Base-by-base conservation (phyloP, 2,113 vertebrate genomes). In the Malurus elegans region DNA sequence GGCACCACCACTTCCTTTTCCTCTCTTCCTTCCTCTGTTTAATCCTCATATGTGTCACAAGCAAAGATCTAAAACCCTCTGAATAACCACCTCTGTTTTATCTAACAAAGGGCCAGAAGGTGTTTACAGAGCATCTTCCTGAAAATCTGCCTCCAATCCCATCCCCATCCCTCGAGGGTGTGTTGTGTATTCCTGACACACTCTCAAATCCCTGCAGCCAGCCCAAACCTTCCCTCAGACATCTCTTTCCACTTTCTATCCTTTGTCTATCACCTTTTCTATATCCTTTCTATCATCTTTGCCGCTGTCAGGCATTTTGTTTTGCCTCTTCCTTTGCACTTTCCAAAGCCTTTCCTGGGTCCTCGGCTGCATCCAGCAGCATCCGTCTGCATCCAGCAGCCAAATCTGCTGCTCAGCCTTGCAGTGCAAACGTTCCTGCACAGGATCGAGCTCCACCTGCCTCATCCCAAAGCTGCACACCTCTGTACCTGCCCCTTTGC, bases 361-460 rank as follows among this genome's bases (percentile, higher is more conserved):
- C 24, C 44, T 78, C 0, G 0, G 34, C 69, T 8, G 31, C 84
- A 44, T 65, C 67, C 78, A 32, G 42, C 58, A 29, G 9, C 50
- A 56, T 17, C 62, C 57, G 6, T 1, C 9, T 0, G 50, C 78
- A 48, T 19, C 62, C 83, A 24, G 31, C 32, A 12, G 36, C 58
- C 0, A 0, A 45, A 66, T 29, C 4, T 53, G 48, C 40, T 21
- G 34, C 89, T 79, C 70, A 56, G 44, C 48, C 62, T 36, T 0
- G 0, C 10, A 8, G 8, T 7, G 53, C 7, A 2, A 58, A 60
- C 1, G 1, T 12, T 62, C 25, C 44, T 3, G 6, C n/a, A 4
- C 20, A 25, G 86, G 23, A 42, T 14, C 4, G 0, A 15, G 60
- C n/a, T 38, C 32, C 45, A 25, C 38, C 64, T 34, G 80, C 50